Evolutionary conservation across 1,140 invertebrate genomes (phyloP), one percentile per base, ranked within the genome.

Genomic region (Coenobita brevimanus): DNA sequence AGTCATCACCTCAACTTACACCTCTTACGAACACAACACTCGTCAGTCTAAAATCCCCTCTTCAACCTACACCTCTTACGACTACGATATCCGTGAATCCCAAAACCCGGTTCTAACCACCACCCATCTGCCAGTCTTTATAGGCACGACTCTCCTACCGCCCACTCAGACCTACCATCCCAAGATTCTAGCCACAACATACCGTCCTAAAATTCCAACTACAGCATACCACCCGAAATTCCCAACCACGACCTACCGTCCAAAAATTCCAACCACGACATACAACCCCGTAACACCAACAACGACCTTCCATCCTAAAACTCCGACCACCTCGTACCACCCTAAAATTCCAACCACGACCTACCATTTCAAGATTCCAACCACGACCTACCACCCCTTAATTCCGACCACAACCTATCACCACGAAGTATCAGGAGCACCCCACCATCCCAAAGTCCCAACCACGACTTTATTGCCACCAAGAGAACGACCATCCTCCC

Each of bases 321-420:
- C 46, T 3, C 76, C 50, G 1, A 60, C 30, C 24, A 57, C 76
- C 0, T 33, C 76, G 13, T 78, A 33, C 30, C 27, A 21, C 2
- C 36, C 67, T 4, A 71, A 27, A 27, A 71, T 71, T 33, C 67
- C 67, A 71, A 33, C 27, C 67, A 78, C 43, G 4, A 38, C 75
- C 50, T 27, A 71, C 1, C 24, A 27, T 50, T 33, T 15, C 33
- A 60, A 17, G 21, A 30, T 24, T 21, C 50, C 76, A 71, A 71
- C 67, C 24, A 33, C 67, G 30, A 71, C 17, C 24, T 15, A 38
- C 24, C 27, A 21, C 3, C 24, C 27, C 1, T 21, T 17, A 71
- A 71, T 38, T 21, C 67, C 67, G 17, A 71, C 67, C 67, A 71
- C 67, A 30, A 71, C 67, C 27, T 57, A 24, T 60, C 57, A 17